Base-by-base conservation (phyloP, 2,888 invertebrate species). In the Stomorhina lunata region DNA sequence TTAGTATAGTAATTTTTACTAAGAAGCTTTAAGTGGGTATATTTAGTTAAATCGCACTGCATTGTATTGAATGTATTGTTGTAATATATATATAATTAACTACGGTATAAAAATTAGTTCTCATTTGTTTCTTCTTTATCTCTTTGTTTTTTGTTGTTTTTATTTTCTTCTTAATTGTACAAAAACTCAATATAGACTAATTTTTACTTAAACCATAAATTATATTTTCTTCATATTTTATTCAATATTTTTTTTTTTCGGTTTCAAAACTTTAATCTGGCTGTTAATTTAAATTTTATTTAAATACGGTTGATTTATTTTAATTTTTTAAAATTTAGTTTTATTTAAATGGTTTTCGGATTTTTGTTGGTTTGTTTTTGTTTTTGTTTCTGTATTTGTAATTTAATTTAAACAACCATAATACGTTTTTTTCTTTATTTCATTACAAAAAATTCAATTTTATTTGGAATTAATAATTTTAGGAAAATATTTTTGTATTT, bases 241-340 rank as follows among this genome's bases (percentile, higher is more conserved):
- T n/a, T 34, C 34, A 37, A 25, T 15, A 10, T 78, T 84, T 78
- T 83, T 50, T 40, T 76, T 83, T 81, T 83, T 9, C 9, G 10
- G 17, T 32, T 59, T 40, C 10, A 68, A 40, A 69, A 61, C 4
- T n/a, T 43, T n/a, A n/a, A n/a, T n/a, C 37, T 77, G 77, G 77
- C 69, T 61, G 43, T 45, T 53, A 1, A 85, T 72, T 57, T 84
- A 75, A 82, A 84, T 73, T 82, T 57, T 71, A 84, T 72, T 73
- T 83, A 27, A 84, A 76, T 77, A 79, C 72, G 68, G 68, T 77
- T 78, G 82, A 71, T 53, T 6, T 5, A 63, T 12, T 37, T 65
- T 22, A 27, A 29, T 25, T 17, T 15, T 59, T 37, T 57, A 17
- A 34, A 15, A 7, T 75, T 34, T 63, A 10, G 20, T 76, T 83